Percentiles rank a stretch among this genome's conserved stretches.
Conservation (phyloP, 2,888 invertebrate species). For the Elmis aenea region DNA sequence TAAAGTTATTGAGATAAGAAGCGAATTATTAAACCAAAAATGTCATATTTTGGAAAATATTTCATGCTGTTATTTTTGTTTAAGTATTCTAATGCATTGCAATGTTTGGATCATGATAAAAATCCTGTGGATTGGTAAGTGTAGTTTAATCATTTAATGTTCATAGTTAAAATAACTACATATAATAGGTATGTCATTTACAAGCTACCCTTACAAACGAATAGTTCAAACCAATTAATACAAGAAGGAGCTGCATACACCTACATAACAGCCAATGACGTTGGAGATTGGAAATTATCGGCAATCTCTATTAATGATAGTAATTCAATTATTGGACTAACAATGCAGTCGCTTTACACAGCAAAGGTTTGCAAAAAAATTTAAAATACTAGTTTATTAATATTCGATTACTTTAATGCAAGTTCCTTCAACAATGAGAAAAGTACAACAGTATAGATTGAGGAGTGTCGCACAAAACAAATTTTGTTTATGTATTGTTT, state of each 20-base stretch:
- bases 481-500: too few relatives aligned
- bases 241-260: constrained; percentile 64
- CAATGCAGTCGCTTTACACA: constrained; percentile 51
- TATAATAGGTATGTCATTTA: constrained; percentile 73
- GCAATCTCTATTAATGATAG: constrained; percentile 56
- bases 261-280: constrained; percentile 60
- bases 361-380: background rate
- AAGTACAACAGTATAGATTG: too few relatives aligned
- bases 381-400: background rate
- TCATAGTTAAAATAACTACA: constrained; percentile 7
- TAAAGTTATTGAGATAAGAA: too few relatives aligned
- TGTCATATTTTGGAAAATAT: too few relatives aligned
- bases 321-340: constrained; percentile 61
- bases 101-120: constrained; percentile 58
- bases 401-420: too few relatives aligned
- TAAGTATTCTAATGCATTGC: constrained; percentile 15
- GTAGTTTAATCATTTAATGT: constrained; percentile 1
- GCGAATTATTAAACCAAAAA: too few relatives aligned
- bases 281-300: constrained; percentile 65
- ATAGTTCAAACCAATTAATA: constrained; percentile 51
- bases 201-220: constrained; percentile 65
- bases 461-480: background rate
- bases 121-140: constrained; percentile 67
- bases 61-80: too few relatives aligned
- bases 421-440: too few relatives aligned